Base-by-base conservation (phyloP, 1,140 invertebrate genomes). In the Charaxes varanes region DNA sequence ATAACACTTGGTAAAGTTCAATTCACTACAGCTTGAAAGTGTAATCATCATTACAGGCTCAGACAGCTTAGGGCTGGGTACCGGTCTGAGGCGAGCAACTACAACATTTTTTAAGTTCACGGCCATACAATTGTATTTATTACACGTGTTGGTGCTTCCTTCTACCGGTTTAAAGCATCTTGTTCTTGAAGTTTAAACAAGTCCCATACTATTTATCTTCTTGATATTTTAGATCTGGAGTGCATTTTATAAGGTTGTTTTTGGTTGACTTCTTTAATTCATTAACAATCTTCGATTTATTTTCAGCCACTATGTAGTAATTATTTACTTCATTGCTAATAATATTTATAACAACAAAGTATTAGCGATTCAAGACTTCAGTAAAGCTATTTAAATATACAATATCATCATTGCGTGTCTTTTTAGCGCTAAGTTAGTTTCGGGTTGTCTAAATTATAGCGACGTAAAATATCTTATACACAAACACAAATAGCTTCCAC, bases 111-210 rank as follows among this genome's bases (percentile, higher is more conserved):
- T 57, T 53, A 70, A 73, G 69, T 73, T 73, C 69, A 70, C 62
- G 69, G 69, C 28, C 55, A 58, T 40, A 27, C 43, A 61, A 64
- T 67, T 63, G 52, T 62, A 56, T 72, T 58, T 62, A 56, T 59
- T 57, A 53, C 53, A 53, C 40, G 44, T 50, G 56, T 5, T 61
- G 53, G 27, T 32, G 62, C 59, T 70, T 69, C 69, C 66, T 67
- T 62, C 49, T 67, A 48, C 48, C 42, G 47, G 48, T 24, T 38
- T 21, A 4, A 1, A 19, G 3, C n/a, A 18, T 19, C 6, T 38
- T 19, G 21, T 17, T 16, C 18, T 38, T 28, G 19, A 19, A n/a
- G n/a, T n/a, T n/a, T n/a, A n/a, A n/a, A n/a, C n/a, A n/a, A n/a
- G n/a, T n/a, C n/a, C n/a, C n/a, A n/a, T n/a, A n/a, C n/a, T n/a